Percentiles rank a stretch among this genome's conserved stretches.
phyloP scores from a whole-genome alignment of 1,140 invertebrate species.

The Sycophila sp. region DNA sequence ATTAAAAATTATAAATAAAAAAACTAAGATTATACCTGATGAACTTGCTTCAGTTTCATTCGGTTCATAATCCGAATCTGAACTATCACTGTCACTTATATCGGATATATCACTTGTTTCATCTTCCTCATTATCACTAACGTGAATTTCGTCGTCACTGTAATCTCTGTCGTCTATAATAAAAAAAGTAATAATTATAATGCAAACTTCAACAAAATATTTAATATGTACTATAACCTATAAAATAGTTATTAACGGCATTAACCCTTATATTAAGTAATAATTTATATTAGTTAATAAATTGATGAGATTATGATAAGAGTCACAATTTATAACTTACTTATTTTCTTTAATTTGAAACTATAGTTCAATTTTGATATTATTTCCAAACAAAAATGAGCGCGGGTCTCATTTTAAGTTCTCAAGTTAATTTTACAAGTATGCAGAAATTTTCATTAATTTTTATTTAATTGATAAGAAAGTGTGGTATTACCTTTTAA shows the following conservation, averaged over 20 bases:
- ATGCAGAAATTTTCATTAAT: not conserved
- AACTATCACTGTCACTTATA: not conserved
- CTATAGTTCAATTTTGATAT: no score
- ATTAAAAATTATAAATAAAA: not conserved
- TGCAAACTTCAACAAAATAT: no score
- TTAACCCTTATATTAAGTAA: no score
- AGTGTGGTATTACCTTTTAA: slow-evolving; percentile 22
- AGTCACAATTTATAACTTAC: no score
- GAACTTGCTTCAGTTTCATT: not conserved
- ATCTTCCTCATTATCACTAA: not conserved
- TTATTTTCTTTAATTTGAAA: no score
- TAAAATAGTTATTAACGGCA: no score
- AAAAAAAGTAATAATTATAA: slow-evolving; percentile 33
- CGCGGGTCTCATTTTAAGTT: no score
- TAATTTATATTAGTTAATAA: no score
- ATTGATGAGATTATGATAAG: no score
- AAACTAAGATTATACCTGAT: not conserved
- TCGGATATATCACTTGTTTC: not conserved
- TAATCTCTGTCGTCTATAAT: slow-evolving; percentile 38
- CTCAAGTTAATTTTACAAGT: no score
- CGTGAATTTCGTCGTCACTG: slow-evolving; percentile 5
- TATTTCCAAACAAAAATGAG: no score
- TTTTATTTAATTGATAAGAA: not conserved
- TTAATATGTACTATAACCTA: no score
- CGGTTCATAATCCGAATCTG: slow-evolving; percentile 1